Evolutionary conservation across 1,140 invertebrate species (phyloP), one percentile per base, ranked within the genome.

Genomic region (Drosophila mayri): DNA sequence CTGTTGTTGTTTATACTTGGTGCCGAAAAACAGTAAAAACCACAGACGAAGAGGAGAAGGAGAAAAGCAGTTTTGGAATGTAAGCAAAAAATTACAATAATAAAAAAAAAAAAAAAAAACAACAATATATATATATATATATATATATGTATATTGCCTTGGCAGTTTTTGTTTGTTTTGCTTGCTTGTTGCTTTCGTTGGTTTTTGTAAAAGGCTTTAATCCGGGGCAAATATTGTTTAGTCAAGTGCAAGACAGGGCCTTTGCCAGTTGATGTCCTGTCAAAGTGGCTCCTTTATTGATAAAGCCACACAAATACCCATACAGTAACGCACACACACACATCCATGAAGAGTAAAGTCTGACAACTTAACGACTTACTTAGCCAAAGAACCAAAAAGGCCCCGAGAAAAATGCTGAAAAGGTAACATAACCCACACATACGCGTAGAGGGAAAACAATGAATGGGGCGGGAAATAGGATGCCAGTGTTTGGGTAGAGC

Each of bases 321-420:
- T 32, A 7, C 18, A 50, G n/a, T 18, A 22, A 60, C 46, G 50
- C n/a, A 61, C 44, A 57, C 37, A 47, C 40, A 52, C 28, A 52
- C 50, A 47, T 16, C 54, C 38, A 32, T 8, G 58, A 22, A 85
- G 59, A 74, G 79, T 75, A 71, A 81, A 88, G 76, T 80, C 76
- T 81, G 84, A 84, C 77, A 88, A 87, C 84, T 80, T 88, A 88
- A 87, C 79, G 76, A 88, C 84, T 87, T 87, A 87, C 72, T 87
- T 87, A 88, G 76, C 78, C 83, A 80, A 87, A 87, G 55, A 61
- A 46, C 35, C 22, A 67, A 66, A 76, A 68, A 52, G 22, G 18
- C 16, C 11, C 8, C 16, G 16, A 20, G 38, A 54, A 41, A 72
- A 72, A 55, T 28, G 30, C 22, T 50, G 61, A 50, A 68, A 64